Evolutionary conservation across 2,888 invertebrate genomes (phyloP).

Genomic region (Orthosia incerta): DNA sequence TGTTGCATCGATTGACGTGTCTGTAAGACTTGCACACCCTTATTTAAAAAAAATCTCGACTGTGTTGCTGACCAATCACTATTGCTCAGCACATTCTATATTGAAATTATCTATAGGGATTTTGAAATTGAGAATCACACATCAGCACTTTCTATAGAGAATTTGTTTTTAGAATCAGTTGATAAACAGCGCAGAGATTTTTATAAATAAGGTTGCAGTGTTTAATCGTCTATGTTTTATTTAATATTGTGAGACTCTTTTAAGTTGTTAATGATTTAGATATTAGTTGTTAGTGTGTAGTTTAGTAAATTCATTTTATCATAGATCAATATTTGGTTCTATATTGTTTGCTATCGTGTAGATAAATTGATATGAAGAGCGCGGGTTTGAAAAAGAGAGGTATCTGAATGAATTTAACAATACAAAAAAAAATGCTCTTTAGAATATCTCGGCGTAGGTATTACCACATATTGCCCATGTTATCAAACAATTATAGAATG

Average conservation of each 20-base stretch:
- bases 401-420: neutral
- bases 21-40: conserved; percentile 74
- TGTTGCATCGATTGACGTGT: conserved; percentile 76
- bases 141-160: no score
- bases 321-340: conserved; percentile 73
- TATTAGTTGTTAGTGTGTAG: conserved; percentile 74
- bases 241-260: conserved; percentile 69
- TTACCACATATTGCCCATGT: conserved; percentile 2
- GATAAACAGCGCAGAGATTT: no score
- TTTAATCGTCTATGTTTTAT: conserved; percentile 68
- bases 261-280: conserved; percentile 72
- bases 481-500: conserved; percentile 17
- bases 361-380: conserved; percentile 50
- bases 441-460: neutral
- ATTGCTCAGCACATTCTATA: no score
- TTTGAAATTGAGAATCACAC: no score
- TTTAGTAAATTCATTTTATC: conserved; percentile 77
- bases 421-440: conserved; percentile 15
- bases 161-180: no score
- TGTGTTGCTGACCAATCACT: no score
- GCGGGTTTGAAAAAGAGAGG: conserved; percentile 60
- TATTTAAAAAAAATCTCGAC: no score
- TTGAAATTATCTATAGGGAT: no score
- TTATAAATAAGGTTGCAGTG: conserved; percentile 45
- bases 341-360: conserved; percentile 62